Evolutionary conservation across 1,140 invertebrate genomes (phyloP), one percentile per base, ranked within the genome.

Genomic region (Saccostrea glomerata): DNA sequence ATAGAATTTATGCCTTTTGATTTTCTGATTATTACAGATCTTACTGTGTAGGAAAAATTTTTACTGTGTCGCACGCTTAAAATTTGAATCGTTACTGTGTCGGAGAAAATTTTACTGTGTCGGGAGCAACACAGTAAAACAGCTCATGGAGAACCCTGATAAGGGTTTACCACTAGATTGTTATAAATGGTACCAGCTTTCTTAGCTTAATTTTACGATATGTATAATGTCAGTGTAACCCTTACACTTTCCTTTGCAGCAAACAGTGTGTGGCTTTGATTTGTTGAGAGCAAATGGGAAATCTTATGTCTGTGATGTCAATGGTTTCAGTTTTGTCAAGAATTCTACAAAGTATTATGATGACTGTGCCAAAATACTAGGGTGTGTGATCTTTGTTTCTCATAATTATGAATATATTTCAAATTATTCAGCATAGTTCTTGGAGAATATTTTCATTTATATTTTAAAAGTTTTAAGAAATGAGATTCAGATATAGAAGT

Each of bases 291-390:
- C 99, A 25, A 99, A 99, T 96, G 99, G 99, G 30, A 98, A 98
- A 94, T 99, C 98, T 0, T 99, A 98, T 95, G 99, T 99, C 0
- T 99, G 99, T 95, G 99, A 99, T 96, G 99, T 99, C 0, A 99
- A 99, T 96, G 99, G 99, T 2, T 99, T 99, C 95, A 99, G 98
- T 94, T 99, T 99, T 95, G 99, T 99, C 11, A 99, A 99, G 94
- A 99, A 99, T 94, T 99, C 99, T 0, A 98, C 98, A 94, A 99
- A 99, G 94, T 99, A 99, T 95, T 99, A 99, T 94, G 99, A 99
- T 95, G 99, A 99, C 94, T 99, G 98, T 95, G 98, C 99, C 9
- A 99, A 99, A 95, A 99, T 99, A 88, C 95, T 99, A 17, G 96
- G 95, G 92, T 95, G 94, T 90, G 95, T 25, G 54, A 86, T 36